Base-by-base conservation (phyloP, 2,113 vertebrate species). In the Peromyscus polionotus region DNA sequence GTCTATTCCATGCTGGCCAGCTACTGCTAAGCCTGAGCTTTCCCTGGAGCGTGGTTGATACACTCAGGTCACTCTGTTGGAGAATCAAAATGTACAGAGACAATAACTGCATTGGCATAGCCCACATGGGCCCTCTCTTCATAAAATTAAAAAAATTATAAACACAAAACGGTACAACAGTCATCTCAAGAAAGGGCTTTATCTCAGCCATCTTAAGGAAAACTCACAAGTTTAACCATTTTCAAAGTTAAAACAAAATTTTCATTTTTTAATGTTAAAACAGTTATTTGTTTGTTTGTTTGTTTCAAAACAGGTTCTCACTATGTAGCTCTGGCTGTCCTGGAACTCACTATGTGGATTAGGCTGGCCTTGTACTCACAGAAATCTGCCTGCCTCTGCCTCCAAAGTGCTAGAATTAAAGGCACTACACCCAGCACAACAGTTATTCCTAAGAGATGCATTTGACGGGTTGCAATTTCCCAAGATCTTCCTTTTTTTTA, bases 191-290 rank as follows among this genome's bases (percentile, higher is more conserved):
- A 54, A 54, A 14, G 13, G 54, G 22, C 1, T 26, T 75, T 68
- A 91, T 31, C 8, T 72, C 5, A 17, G 45, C 2, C 26, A 86
- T 72, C 10, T 79, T 31, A 85, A 87, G 73, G 73, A 48, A 88
- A 94, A 75, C 45, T 73, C 45, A 45, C 7, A 12, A 81, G 39
- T 57, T 73, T 20, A 73, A 73, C 14, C 5, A 63, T 87, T 95
- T 81, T 73, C 85, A 83, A 93, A 80, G 26, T 80, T 92, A 36
- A 80, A 90, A 26, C n/a, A 72, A 94, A 94, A 72, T 24, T 3
- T 92, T 42, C 26, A 4, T 24, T 51, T 88, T 88, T 33, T 14
- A 14, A 68, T 11, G 33, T 16, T 16, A 51, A 83, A 84, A 17
- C 36, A 33, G 5, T 61, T 42, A 86, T 33, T 68, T 68, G 42